phyloP scores from a whole-genome alignment of 2,113 vertebrate species.

The Grammatotria lemairii region DNA sequence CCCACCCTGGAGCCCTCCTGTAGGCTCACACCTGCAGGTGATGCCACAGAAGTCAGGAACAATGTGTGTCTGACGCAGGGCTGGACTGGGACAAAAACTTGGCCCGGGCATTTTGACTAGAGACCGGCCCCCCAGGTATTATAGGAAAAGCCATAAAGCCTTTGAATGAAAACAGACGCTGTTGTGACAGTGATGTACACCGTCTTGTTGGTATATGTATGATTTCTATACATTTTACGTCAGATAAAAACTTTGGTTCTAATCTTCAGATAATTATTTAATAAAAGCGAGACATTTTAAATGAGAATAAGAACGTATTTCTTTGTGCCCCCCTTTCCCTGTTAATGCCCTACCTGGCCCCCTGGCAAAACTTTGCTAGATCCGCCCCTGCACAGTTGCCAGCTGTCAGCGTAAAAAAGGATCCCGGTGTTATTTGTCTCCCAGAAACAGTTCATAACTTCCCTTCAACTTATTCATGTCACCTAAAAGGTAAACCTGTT shows the following conservation, averaged over 20 bases:
- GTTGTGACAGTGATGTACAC: not conserved
- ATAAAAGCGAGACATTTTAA: not conserved
- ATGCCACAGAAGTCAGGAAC: not conserved
- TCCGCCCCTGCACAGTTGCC: accelerated
- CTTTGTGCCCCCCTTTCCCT: accelerated
- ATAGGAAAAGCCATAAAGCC: not conserved
- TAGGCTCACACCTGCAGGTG: not conserved
- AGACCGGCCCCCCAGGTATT: not conserved
- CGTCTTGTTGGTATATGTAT: not conserved
- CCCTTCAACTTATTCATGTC: accelerated
- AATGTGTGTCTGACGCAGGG: not conserved
- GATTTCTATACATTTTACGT: not conserved
- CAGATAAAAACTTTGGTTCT: not conserved
- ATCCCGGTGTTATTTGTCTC: too few relatives aligned
- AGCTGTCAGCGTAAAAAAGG: accelerated
- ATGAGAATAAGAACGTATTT: not conserved
- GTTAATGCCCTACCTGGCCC: not conserved
- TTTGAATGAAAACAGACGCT: not conserved
- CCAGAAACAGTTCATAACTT: too few relatives aligned
- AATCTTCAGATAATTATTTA: not conserved
- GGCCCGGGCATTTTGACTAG: not conserved
- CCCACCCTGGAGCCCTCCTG: not conserved
- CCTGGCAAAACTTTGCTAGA: too few relatives aligned
- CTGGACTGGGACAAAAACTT: not conserved
- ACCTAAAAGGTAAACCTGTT: too few relatives aligned